Evolutionary conservation across 2,888 invertebrate genomes (phyloP), one percentile per base, ranked within the genome.

Genomic region (Sipha maydis): DNA sequence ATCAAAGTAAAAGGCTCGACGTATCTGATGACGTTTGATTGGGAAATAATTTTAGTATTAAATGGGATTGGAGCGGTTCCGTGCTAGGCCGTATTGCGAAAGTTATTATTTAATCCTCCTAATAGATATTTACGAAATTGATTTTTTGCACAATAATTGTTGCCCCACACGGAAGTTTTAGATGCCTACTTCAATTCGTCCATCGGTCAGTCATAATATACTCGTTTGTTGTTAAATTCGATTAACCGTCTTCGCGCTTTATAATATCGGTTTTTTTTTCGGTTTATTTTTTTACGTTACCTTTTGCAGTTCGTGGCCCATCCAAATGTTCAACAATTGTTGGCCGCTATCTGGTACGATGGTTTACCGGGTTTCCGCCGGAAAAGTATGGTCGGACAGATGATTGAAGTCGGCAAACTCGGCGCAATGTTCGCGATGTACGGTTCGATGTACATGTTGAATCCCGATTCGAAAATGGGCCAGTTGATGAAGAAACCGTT

Each of bases 271-370:
- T 7, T 61, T 7, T 25, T 61, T 61, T 61, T 61, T 21, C 7
- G 25, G 25, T 1, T 28, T 71, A 14, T 71, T 14, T 31, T 11
- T 31, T 19, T 21, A 14, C 28, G 17, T 8, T 73, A 41, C n/a
- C n/a, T n/a, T n/a, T 69, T 93, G 3, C 93, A 99, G 98, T 99
- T 99, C 92, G 99, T 99, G 83, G 97, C 99, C 7, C 99, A 99
- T 93, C 97, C 99, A 1, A 99, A 98, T 92, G 99, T 99, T 77
- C 99, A 99, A 92, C 99, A 99, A 92, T 93, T 99, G 80, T 93
- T 99, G 90, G 98, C 98, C 9, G 96, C 98, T 73, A 97, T 99
- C 91, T 99, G 99, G 99, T 99, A 99, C 92, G 98, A 99, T 92
- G 99, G 99, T 25, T 93, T 99, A 25, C 99, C 99, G 0, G 98